These are phyloP conservation scores for Athalia cordata DNA, from an alignment of 2,888 invertebrate genomes.

Conservation along the genomic window DNA sequence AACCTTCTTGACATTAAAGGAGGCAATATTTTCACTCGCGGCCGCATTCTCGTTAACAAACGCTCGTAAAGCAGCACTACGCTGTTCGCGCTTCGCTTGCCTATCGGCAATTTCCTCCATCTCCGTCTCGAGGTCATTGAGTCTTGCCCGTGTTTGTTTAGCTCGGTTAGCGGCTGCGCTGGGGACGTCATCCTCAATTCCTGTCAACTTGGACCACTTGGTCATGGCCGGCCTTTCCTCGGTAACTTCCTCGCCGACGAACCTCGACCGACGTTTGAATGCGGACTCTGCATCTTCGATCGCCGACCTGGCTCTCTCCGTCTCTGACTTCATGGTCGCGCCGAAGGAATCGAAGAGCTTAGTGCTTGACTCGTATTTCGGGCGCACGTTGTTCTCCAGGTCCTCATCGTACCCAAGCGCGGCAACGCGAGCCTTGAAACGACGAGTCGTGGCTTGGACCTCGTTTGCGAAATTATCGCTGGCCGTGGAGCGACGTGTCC, in stretches of 20 bases:
- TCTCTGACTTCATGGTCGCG: conserved; percentile 56
- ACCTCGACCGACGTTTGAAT: conserved; percentile 73
- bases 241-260: conserved; percentile 64
- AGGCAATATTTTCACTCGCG: conserved; percentile 65
- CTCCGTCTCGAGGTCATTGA: conserved; percentile 84
- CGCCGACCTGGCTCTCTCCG: conserved; percentile 56
- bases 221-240: conserved; percentile 77
- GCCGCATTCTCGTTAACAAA: conserved; percentile 78
- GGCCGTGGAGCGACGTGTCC: conserved; percentile 69
- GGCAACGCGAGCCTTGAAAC: conserved; percentile 75
- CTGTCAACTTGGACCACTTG: conserved; percentile 79
- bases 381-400: conserved; percentile 78
- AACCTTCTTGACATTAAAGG: conserved; percentile 61
- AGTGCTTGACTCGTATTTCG: conserved; percentile 78
- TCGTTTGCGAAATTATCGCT: conserved; percentile 74
- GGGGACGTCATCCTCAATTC: conserved; percentile 65
- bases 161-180: conserved; percentile 81
- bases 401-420: conserved; percentile 80
- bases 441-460: conserved; percentile 73
- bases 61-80: conserved; percentile 82
- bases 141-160: conserved; percentile 80
- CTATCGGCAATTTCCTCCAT: conserved; percentile 83
- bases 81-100: conserved; percentile 82
- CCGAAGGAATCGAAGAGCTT: conserved; percentile 81
- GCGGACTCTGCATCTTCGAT: conserved; percentile 77